A percentile compares a stretch with the other conserved stretches of the same genome.
These are phyloP conservation scores for Acleris laterana DNA, from an alignment of 2,888 invertebrate genomes.

Conservation along the genomic window DNA sequence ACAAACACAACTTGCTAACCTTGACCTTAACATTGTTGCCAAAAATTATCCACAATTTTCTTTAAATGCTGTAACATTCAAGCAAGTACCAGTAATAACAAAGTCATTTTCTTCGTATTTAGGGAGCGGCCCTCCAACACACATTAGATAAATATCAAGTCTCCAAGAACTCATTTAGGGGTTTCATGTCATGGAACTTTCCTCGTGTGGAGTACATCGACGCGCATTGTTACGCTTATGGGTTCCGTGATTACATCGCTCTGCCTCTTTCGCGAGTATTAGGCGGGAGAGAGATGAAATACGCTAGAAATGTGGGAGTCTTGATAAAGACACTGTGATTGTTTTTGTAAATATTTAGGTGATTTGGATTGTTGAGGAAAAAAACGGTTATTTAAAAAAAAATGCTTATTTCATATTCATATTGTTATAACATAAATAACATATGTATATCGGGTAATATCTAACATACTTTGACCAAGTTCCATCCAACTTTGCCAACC, in stretches of 20 bases:
- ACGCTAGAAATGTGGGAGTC: neutral
- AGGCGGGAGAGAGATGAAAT: neutral
- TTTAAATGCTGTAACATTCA: no score
- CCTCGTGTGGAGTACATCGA: neutral
- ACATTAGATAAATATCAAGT: slow-evolving; percentile 20
- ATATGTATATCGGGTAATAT: no score
- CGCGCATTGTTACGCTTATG: neutral
- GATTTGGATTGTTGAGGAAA: neutral
- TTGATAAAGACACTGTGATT: neutral
- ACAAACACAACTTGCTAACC: no score
- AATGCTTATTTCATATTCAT: no score
- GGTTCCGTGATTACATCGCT: neutral
- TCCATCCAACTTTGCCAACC: no score
- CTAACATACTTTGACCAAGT: no score
- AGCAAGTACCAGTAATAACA: neutral
- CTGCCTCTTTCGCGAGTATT: neutral
- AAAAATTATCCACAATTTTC: no score
- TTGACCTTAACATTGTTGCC: no score
- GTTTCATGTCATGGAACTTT: slow-evolving; percentile 4
- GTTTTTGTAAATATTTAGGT: neutral
- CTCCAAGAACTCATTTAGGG: slow-evolving; percentile 13
- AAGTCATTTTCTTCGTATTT: neutral
- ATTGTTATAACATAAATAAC: no score
- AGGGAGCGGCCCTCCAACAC: slow-evolving; percentile 2
- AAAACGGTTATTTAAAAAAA: no score